Conservation (phyloP, 2,113 vertebrate genomes). For the Hippolais icterina region DNA sequence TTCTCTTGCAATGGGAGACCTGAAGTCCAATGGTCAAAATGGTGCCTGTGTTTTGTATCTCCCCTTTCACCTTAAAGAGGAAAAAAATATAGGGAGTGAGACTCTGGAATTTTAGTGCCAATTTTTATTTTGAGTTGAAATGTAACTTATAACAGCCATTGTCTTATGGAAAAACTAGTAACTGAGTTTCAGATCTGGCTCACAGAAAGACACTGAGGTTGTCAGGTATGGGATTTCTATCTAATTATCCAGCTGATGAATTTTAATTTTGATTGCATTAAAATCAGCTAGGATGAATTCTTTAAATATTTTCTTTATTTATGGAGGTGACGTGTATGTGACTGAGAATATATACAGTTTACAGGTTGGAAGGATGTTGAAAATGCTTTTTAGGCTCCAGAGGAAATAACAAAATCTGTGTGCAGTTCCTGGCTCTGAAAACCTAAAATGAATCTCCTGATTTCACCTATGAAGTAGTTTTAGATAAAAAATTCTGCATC, state of each 20-base stretch:
- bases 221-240: not conserved
- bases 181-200: not conserved
- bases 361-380: not conserved
- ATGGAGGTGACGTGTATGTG: not conserved
- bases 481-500: not conserved
- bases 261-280: not conserved
- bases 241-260: not conserved
- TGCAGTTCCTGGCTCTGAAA: not conserved
- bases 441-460: not conserved
- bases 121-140: not conserved
- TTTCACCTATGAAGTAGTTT: not conserved
- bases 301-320: not conserved
- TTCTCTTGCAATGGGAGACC: not conserved
- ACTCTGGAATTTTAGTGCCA: not conserved
- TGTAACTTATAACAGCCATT: not conserved
- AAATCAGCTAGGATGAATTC: not conserved
- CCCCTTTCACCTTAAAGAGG: not conserved
- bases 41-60: not conserved
- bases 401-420: not conserved
- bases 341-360: not conserved
- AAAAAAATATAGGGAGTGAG: not conserved
- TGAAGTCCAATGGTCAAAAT: not conserved
- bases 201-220: not conserved
- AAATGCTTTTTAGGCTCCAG: not conserved
- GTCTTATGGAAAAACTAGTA: not conserved